Evolutionary conservation across 2,113 vertebrate species (phyloP), one percentile per base, ranked within the genome.

Genomic region (Salminus brasiliensis): DNA sequence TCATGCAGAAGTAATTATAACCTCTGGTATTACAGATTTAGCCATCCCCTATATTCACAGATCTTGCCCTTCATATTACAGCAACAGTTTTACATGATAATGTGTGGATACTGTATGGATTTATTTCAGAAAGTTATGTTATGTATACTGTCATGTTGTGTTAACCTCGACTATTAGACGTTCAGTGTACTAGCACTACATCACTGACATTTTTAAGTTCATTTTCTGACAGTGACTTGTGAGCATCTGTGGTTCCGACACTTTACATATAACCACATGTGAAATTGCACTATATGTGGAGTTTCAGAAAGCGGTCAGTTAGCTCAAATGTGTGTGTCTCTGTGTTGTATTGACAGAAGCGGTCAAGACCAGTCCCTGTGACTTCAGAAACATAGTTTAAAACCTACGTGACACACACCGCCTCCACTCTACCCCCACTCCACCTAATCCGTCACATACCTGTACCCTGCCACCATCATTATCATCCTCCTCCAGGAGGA

Each of bases 11-110:
- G 27, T 21, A 12, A 6, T 15, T 45, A 30, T 34, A 55, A 69
- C 4, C 8, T 34, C 69, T 82, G 86, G 83, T 83, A 79, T 4
- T 10, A 29, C 41, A 39, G 43, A 79, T 45, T 34, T 52, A 1
- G 1, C 16, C 1, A 16, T 36, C 15, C 6, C 27, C 2, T 16
- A 21, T 63, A 34, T 0, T 15, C 60, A 34, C 10, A 63, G 60
- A n/a, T n/a, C 1, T 1, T 62, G 18, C 52, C 15, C 12, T 3
- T 71, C 32, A 11, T 59, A 30, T 11, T 39, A 52, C 52, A 39
- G 27, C 30, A 5, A 45, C 45, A 15, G 16, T 41, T 74, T 11
- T 57, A 10, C 5, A 18, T 36, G 29, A 21, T 36, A 23, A 3
- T 57, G 25, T n/a, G n/a, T n/a, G n/a, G n/a, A n/a, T n/a, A n/a